Evolutionary conservation across 2,888 invertebrate genomes (phyloP), one percentile per base, ranked within the genome.

Genomic region (Microctonus hyperodae): DNA sequence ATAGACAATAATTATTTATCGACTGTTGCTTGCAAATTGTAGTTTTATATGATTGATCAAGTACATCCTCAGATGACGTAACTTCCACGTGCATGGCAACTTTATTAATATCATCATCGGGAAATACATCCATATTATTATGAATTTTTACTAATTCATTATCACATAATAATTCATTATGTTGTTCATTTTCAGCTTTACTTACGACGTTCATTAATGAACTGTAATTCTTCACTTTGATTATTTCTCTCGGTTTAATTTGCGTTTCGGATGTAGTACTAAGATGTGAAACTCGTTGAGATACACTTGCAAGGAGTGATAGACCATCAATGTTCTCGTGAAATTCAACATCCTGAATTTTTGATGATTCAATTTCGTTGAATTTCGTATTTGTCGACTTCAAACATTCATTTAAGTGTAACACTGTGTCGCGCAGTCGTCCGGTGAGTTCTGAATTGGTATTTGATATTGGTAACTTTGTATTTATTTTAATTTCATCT

Each of bases 241-340:
- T 77, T 33, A 77, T 70, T 25, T 78, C 76, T 5, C 64, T 59
- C 33, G 65, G 20, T 74, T 74, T 25, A 59, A 25, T 35, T 28
- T 11, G 31, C 33, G 58, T 35, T 20, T 25, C 10, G 13, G 56
- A n/a, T 50, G 22, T 20, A 1, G 69, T 66, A 55, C 63, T 79
- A 25, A 78, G 70, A 33, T 76, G 74, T 1, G 79, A 72, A 7
- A 78, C 70, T 28, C 78, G 74, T 40, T 82, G 80, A 0, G 82
- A 82, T 3, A 84, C 81, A 60, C 76, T 79, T 2, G 84, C 84
- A 20, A 84, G 70, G 25, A 84, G 69, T 20, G 80, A 78, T 2
- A 84, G 70, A 9, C 83, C 83, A 22, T 83, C 83, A 33, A 82
- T 78, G 35, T 78, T 78, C n/a, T 78, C 82, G 37, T 75, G 75